Evolutionary conservation across 2,797 vertebrate species (phyloP), one percentile per base, ranked within the genome.

Genomic region (Lutjanus argentimaculatus): DNA sequence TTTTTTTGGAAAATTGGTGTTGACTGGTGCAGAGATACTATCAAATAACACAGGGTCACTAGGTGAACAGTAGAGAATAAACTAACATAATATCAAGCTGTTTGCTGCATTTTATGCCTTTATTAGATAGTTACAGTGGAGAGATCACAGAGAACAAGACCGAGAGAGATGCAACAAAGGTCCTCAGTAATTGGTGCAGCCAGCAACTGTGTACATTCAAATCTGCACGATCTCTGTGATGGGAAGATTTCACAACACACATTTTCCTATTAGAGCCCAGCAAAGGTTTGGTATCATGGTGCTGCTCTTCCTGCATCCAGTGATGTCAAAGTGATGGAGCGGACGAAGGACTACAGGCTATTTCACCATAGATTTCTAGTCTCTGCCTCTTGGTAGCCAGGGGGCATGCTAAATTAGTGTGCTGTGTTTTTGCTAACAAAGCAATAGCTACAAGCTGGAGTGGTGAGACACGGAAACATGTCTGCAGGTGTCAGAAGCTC

Each of bases 1-100:
- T 10, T 52, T 43, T 42, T 25, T 71, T 68, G 36, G n/a, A 73
- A 64, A 80, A 79, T 77, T 74, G 40, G 12, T 83, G 63, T 81
- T 67, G 40, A 82, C 57, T 75, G 67, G 14, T 57, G 19, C 53
- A 72, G 43, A 56, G 62, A n/a, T 49, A 13, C 67, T 12, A 14
- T 58, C 52, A 68, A 40, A 68, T 51, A 46, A 17, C 51, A 16
- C 42, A 58, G 30, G 67, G 69, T 74, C 67, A 73, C 30, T 25
- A 2, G 17, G 19, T 62, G 48, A 57, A 49, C 64, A 30, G 25
- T 16, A 7, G 40, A 61, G 21, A 49, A 57, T 36, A 68, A 62
- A n/a, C 11, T 40, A 59, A 40, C 2, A 43, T 52, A 36, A 22
- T 11, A 49, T 72, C 2, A 9, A 15, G 22, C 30, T 45, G 58